These are phyloP conservation scores for Onychostoma macrolepis DNA, from an alignment of 2,113 vertebrate species.

Conservation along the genomic window DNA sequence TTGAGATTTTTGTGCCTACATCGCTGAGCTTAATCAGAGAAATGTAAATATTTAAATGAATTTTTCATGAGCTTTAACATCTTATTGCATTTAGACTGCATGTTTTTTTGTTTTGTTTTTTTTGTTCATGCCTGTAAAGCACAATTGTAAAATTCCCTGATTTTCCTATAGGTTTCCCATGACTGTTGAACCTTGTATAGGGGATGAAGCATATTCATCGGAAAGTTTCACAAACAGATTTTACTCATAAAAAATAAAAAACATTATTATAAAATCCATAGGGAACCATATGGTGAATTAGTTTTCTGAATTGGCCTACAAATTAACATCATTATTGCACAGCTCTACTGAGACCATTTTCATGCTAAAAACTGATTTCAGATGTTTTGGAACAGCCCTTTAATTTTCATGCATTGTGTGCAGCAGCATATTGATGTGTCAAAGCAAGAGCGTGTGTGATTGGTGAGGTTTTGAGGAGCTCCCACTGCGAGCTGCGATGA, in stretches of 20 bases:
- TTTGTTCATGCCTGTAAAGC: background rate
- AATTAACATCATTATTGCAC: background rate
- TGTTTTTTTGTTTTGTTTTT: background rate
- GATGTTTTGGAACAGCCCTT: background rate
- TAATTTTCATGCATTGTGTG: slow-evolving; percentile 17
- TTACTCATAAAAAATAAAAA: background rate
- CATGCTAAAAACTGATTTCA: background rate
- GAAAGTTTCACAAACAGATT: background rate
- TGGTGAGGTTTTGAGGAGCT: background rate
- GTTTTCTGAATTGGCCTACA: background rate
- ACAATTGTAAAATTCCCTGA: background rate
- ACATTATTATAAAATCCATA: background rate
- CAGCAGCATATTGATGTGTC: background rate
- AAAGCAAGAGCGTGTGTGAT: slow-evolving; percentile 11
- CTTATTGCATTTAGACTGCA: background rate
- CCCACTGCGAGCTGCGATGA: background rate
- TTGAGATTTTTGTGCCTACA: background rate
- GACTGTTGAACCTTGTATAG: background rate
- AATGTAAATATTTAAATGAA: background rate
- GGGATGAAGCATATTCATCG: background rate
- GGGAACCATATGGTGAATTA: background rate
- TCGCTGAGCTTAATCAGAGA: background rate
- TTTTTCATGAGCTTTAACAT: background rate
- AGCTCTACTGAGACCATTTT: background rate
- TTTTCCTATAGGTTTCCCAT: background rate